Evolutionary conservation across 2,888 invertebrate genomes (phyloP), one percentile per base, ranked within the genome.

Genomic region (Macrosoma leucophasiata): DNA sequence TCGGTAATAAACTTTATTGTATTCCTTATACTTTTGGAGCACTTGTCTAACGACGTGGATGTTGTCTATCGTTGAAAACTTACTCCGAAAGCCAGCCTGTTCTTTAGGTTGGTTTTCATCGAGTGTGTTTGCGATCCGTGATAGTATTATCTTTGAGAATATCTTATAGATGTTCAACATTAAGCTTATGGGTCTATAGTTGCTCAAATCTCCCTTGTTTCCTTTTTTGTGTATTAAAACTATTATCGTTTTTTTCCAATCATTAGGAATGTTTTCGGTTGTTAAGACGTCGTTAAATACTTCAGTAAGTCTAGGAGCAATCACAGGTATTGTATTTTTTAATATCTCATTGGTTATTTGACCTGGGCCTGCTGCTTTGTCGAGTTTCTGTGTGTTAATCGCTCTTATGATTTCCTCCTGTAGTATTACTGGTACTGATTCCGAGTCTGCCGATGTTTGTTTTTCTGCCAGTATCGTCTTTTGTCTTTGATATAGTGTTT

Each of bases 101-200:
- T 30, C 19, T 13, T 12, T 12, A 13, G 28, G n/a, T 33, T 45
- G 48, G 10, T 41, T 24, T 17, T 30, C 28, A 9, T 45, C 39
- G n/a, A 50, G 27, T n/a, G n/a, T 18, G 7, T 29, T 21, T 2
- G 25, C 18, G 8, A 46, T 26, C 29, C 41, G 9, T 7, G 21
- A 25, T 3, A 34, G 20, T n/a, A 50, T 28, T 19, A 37, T 34
- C 19, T 46, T 50, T n/a, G 42, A 30, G 23, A 46, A 48, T 3
- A 50, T 10, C 36, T 46, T 48, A 21, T 40, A 43, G 1, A 48
- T 19, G 6, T 29, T 27, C 6, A 42, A 35, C 22, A 37, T 34
- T 4, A 46, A 17, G 11, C 44, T 41, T 8, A 43, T 49, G n/a
- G 47, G 45, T 20, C 43, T 11, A 29, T 39, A 47, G 10, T 45